A percentile compares a stretch with the other conserved stretches of the same genome.
phyloP scores from a whole-genome alignment of 2,888 invertebrate species.

The Dolomedes plantarius region DNA sequence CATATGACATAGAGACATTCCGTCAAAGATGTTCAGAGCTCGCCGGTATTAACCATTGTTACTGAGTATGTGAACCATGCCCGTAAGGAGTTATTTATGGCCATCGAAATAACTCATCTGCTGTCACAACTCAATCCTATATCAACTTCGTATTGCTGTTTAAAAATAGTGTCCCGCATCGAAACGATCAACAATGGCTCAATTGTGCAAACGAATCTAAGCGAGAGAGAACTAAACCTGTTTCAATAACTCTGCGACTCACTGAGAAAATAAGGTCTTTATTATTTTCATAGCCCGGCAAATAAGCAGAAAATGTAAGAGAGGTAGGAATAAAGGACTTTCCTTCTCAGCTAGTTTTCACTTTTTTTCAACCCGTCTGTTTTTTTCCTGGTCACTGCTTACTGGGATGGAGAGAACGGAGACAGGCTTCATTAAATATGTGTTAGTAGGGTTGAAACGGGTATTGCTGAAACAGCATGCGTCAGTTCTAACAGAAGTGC shows the following conservation, averaged over 20 bases:
- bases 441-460: neutral
- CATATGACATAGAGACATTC: too few species aligned
- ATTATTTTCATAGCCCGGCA: neutral
- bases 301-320: neutral
- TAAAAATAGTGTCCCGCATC: neutral
- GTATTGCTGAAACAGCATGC: neutral
- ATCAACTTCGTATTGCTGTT: neutral
- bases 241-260: neutral
- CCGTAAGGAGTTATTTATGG: too few species aligned
- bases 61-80: too few species aligned
- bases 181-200: neutral
- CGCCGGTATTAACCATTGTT: too few species aligned
- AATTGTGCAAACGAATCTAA: neutral
- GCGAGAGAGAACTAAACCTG: too few species aligned
- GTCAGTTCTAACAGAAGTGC: neutral
- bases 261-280: neutral
- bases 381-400: neutral
- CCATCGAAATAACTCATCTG: too few species aligned
- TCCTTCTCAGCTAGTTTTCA: neutral
- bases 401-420: neutral
- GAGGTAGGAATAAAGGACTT: neutral
- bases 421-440: neutral
- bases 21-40: too few species aligned
- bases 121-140: too few species aligned
- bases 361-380: neutral